Evolutionary conservation across 2,888 invertebrate species (phyloP), one percentile per base, ranked within the genome.

Genomic region (Epinotia brunnichana): DNA sequence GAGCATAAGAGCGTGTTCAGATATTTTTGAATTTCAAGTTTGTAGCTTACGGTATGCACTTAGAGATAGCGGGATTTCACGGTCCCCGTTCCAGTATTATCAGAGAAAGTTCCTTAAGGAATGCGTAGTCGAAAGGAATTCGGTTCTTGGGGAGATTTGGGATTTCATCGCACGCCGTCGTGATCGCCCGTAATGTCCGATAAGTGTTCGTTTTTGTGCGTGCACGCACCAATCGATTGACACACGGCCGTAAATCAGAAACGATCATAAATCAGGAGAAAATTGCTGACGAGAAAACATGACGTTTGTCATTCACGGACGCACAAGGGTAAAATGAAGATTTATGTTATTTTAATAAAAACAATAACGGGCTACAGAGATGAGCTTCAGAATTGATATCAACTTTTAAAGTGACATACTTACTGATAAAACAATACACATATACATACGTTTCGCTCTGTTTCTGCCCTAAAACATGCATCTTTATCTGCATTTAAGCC

Each of bases 61-160:
- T 80, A 84, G 81, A 79, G 85, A 82, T 83, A 85, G 66, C 54
- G 66, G 66, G 66, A 56, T 87, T 86, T 82, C 82, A 82, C 82
- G 82, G 80, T 79, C 77, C 76, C 79, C 81, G 82, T 78, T 80
- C 81, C 79, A 77, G 80, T 76, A 82, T 87, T 91, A 92, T 90
- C 89, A 87, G 89, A 85, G 92, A 91, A 91, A 92, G 91, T 89
- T 86, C 80, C 79, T 80, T 79, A 82, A 85, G 84, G 85, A 85
- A 86, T 87, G 80, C 77, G 72, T 79, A 69, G 63, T 24, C 29
- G 63, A 73, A 73, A 73, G 73, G 73, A 73, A 73, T 68, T 68
- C 56, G 62, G 53, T 48, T 63, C 21, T 56, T 61, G 67, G 59
- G 63, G 57, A 73, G 56, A 59, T 69, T 73, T 69, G 62, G 72